Evolutionary conservation across 2,888 invertebrate species (phyloP).

Genomic region (Drosophila percnosoma): DNA sequence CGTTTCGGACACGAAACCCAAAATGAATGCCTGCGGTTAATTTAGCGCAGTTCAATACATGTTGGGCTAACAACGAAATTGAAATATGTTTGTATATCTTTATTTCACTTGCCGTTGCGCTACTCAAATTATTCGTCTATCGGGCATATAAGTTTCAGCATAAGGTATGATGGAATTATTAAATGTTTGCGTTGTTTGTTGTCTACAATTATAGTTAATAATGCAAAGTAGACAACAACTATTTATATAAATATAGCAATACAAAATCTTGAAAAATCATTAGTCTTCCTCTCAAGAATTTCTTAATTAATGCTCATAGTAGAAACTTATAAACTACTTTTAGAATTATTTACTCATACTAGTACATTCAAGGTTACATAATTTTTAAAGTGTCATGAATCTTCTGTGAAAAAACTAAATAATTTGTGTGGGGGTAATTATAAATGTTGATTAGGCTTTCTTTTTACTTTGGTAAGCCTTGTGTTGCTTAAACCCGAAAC

Average conservation of each 20-base stretch:
- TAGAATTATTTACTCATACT: too few relatives aligned
- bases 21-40: conserved; percentile 77
- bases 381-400: background rate
- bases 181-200: background rate
- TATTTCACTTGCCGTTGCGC: conserved; percentile 48
- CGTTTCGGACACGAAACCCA: conserved; percentile 40
- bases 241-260: background rate
- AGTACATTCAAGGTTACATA: too few relatives aligned
- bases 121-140: conserved; percentile 9
- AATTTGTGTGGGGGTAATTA: background rate
- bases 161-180: background rate
- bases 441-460: background rate
- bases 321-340: background rate
- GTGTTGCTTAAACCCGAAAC: background rate
- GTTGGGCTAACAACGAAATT: conserved; percentile 64
- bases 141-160: conserved; percentile 23
- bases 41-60: conserved; percentile 68
- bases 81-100: conserved; percentile 68
- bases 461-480: background rate
- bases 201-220: background rate
- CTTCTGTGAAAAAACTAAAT: background rate
- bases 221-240: background rate
- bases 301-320: background rate
- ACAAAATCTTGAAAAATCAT: too few relatives aligned
- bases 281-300: too few relatives aligned